phyloP scores from a whole-genome alignment of 1,140 invertebrate species.

The Eufriesea mexicana region DNA sequence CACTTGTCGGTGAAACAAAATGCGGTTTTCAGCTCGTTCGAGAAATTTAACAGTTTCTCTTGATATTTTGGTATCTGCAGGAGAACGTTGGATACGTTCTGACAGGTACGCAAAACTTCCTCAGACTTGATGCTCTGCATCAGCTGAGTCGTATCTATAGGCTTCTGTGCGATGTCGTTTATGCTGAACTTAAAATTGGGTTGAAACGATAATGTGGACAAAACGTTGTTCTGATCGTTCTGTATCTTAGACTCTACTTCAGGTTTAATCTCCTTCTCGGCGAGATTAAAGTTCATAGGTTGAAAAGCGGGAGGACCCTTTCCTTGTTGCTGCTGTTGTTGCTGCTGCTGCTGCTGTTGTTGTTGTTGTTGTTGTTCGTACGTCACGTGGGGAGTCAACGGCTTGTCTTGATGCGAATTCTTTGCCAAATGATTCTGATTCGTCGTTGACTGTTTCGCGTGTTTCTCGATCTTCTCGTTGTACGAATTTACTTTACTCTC shows the following conservation, averaged over 20 bases:
- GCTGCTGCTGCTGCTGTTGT: not conserved
- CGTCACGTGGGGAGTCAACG: slow-evolving; percentile 32
- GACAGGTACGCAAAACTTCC: slow-evolving; percentile 77
- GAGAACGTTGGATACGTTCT: slow-evolving; percentile 79
- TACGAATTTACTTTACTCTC: slow-evolving; percentile 60
- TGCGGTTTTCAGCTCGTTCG: slow-evolving; percentile 69
- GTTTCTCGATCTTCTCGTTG: slow-evolving; percentile 60
- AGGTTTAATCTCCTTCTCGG: slow-evolving; percentile 63
- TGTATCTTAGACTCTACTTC: slow-evolving; percentile 64
- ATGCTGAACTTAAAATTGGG: slow-evolving; percentile 71
- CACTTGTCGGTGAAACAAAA: slow-evolving; percentile 76
- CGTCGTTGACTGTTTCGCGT: slow-evolving; percentile 20
- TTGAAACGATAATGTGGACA: slow-evolving; percentile 72
- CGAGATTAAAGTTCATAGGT: slow-evolving; percentile 16
- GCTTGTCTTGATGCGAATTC: slow-evolving; percentile 53
- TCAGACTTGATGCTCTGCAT: slow-evolving; percentile 78
- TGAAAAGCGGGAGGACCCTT: slow-evolving; percentile 49
- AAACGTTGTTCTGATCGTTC: slow-evolving; percentile 62
- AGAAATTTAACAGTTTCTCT: slow-evolving; percentile 78
- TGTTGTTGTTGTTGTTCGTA: slow-evolving; percentile 25
- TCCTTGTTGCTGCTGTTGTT: not conserved
- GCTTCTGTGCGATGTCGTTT: slow-evolving; percentile 69
- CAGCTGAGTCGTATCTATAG: slow-evolving; percentile 66
- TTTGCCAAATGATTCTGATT: slow-evolving; percentile 54
- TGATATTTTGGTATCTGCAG: slow-evolving; percentile 80